Base-by-base conservation (phyloP, 2,113 vertebrate species). In the Camarhynchus parvulus region DNA sequence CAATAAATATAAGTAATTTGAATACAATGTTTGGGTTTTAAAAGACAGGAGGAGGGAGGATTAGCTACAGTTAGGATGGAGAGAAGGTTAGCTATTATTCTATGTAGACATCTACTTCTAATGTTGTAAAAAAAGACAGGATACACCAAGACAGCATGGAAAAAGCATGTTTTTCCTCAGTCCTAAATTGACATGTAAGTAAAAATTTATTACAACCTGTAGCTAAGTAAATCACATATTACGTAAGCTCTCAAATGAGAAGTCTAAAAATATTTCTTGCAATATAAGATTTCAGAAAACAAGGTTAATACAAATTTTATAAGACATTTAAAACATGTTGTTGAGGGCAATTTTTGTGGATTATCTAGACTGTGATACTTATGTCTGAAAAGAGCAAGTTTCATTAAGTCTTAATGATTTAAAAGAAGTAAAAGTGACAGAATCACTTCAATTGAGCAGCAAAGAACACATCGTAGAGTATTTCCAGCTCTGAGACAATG, bases 71-170 rank as follows among this genome's bases (percentile, higher is more conserved):
- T 80, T 95, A 91, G 88, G 95, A 82, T 93, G 49, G 62, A 97
- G 73, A 96, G 83, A 94, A 75, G 91, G 96, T 97, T 97, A 97
- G 75, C 46, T 97, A 94, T 97, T 97, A 94, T 94, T 87, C 94
- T 90, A 78, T 82, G 78, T 47, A 97, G 92, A 91, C 80, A 91
- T 78, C 81, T 89, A 76, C 50, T 64, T 91, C 90, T 97, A 92
- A 89, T 72, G n/a, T 84, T 92, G 75, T 76, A 77, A 94, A 90
- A 93, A 77, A 56, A 95, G 78, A 94, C 74, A 95, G 46, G 42
- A 89, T 83, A 70, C 10, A 87, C n/a, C 42, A 92, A 79, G 49
- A 81, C 50, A 93, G 7, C 22, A 59, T 31, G 55, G 50, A 91
- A 95, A 92, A 90, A 58, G 3, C 10, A 22, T 16, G 31, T 46